Evolutionary conservation across 2,797 vertebrate genomes (phyloP).

Genomic region (Microcaecilia unicolor): DNA sequence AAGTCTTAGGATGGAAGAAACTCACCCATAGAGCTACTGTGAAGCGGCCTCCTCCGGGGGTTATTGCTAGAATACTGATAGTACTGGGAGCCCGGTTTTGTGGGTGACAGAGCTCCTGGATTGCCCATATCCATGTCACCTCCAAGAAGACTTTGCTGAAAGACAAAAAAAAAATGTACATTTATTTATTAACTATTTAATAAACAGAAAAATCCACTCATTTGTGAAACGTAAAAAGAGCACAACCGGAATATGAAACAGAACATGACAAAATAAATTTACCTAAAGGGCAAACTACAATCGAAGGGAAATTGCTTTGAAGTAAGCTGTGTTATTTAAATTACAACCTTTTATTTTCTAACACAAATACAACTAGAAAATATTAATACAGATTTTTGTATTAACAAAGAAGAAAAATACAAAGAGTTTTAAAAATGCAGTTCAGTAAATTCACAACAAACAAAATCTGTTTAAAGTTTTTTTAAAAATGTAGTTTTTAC

Average conservation of each 20-base stretch:
- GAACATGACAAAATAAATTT: no score
- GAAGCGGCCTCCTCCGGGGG: slow-evolving; percentile 78
- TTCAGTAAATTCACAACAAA: background rate
- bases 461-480: background rate
- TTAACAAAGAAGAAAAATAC: background rate
- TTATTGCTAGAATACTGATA: slow-evolving; percentile 86
- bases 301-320: no score
- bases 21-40: slow-evolving; percentile 83
- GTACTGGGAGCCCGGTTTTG: slow-evolving; percentile 85
- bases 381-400: slow-evolving; percentile 1
- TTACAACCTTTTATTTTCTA: background rate
- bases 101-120: slow-evolving; percentile 79
- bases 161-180: slow-evolving; percentile 32
- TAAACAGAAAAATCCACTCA: no score
- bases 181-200: no score
- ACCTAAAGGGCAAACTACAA: no score
- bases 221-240: no score
- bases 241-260: no score
- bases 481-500: no score
- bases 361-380: background rate
- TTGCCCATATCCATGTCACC: slow-evolving; percentile 86
- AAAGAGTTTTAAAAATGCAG: background rate
- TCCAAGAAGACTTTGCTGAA: slow-evolving; percentile 77
- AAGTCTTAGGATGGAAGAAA: slow-evolving; percentile 2
- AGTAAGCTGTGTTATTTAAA: no score